Conservation (phyloP, 2,888 invertebrate genomes). For the Quadroppia sp. region DNA sequence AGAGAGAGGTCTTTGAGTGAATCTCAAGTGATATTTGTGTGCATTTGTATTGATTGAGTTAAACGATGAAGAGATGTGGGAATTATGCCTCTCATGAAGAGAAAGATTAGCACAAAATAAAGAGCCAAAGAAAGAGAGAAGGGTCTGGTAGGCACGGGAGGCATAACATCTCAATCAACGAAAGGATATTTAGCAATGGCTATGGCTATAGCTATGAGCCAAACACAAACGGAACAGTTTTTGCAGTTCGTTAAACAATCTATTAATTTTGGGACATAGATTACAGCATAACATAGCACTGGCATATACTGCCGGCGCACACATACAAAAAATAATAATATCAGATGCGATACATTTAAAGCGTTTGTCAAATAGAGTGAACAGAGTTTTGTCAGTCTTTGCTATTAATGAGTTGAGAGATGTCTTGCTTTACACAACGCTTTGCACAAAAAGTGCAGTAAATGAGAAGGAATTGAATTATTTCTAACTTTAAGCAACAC, state of each 20-base stretch:
- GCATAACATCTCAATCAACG: conserved; percentile 32
- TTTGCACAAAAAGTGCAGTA: not conserved
- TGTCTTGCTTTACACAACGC: not conserved
- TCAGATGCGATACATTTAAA: not conserved
- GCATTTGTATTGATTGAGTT: conserved; percentile 33
- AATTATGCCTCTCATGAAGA: conserved; percentile 21
- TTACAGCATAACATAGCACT: not conserved
- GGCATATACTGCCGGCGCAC: not conserved
- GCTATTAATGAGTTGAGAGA: not conserved
- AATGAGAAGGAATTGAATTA: conserved; percentile 17
- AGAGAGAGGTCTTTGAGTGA: conserved; percentile 1
- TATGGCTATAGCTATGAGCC: conserved; percentile 36
- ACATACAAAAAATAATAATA: conserved; percentile 3
- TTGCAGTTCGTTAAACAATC: conserved; percentile 39
- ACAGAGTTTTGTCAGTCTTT: not conserved
- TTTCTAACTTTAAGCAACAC: conserved; percentile 29
- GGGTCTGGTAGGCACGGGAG: not conserved
- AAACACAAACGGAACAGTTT: conserved; percentile 36
- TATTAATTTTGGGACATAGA: conserved; percentile 27
- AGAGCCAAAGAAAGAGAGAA: not conserved
- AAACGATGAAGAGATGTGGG: conserved; percentile 23
- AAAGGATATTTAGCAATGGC: conserved; percentile 38
- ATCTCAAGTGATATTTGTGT: conserved; percentile 33
- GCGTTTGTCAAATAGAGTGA: conserved; percentile 14
- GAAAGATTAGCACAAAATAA: conserved; percentile 31